A percentile compares a stretch with the other conserved stretches of the same genome.
Evolutionary conservation across 1,140 invertebrate species (phyloP).

Genomic region (Meloidogyne chitwoodi): DNA sequence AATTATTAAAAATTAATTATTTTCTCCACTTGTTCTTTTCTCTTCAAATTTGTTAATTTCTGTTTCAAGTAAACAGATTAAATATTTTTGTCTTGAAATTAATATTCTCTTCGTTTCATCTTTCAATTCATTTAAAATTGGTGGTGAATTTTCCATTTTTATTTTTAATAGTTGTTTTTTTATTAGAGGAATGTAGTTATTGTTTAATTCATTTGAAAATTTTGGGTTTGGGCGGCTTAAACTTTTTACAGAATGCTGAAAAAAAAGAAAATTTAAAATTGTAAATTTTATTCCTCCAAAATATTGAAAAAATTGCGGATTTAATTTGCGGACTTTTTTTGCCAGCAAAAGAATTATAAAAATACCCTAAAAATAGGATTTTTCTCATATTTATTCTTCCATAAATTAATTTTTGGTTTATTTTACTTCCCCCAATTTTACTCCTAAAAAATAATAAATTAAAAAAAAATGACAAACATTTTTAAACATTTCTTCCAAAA

Average conservation of each 20-base stretch:
- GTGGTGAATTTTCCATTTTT: neutral
- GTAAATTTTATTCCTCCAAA: no score
- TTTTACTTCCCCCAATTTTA: no score
- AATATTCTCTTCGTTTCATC: neutral
- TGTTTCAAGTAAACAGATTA: neutral
- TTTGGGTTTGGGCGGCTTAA: neutral
- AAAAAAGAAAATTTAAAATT: neutral
- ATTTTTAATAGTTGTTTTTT: neutral
- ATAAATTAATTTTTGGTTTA: no score
- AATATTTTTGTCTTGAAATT: conserved; percentile 10
- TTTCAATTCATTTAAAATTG: neutral
- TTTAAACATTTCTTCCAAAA: conserved; percentile 5
- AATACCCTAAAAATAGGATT: no score
- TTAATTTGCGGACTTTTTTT: no score
- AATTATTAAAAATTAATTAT: no score
- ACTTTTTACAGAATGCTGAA: neutral
- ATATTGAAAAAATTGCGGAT: no score
- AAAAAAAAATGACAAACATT: neutral
- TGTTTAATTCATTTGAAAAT: neutral
- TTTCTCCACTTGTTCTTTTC: no score
- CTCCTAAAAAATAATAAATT: no score
- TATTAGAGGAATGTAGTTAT: neutral
- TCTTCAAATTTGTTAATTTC: conserved; percentile 1
- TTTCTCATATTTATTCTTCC: no score
- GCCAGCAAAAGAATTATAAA: no score